phyloP scores from a whole-genome alignment of 1,140 invertebrate species.

The Drosophila persimilis region DNA sequence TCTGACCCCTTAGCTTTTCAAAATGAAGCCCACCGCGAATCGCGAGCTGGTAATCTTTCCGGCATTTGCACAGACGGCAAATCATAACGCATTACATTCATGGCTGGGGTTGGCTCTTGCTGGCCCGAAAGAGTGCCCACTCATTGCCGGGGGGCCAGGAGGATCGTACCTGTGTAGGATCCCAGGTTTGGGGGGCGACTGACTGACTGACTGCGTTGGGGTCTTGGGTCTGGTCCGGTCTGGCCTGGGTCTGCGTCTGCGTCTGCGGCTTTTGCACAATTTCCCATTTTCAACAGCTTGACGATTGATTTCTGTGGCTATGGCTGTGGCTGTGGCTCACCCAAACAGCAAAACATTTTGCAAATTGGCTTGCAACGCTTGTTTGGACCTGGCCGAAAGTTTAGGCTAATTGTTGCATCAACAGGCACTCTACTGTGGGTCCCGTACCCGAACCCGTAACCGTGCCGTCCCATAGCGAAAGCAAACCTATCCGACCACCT shows the following conservation, averaged over 20 bases:
- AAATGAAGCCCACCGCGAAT: slow-evolving; percentile 29
- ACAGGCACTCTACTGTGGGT: slow-evolving; percentile 41
- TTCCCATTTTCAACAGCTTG: slow-evolving; percentile 76
- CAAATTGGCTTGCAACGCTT: slow-evolving; percentile 65
- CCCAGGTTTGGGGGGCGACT: too few relatives aligned
- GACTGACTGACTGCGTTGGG: neutral
- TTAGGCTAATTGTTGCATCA: slow-evolving; percentile 75
- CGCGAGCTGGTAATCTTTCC: slow-evolving; percentile 68
- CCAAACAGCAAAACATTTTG: slow-evolving; percentile 38
- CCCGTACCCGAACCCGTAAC: too few relatives aligned
- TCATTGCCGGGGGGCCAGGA: slow-evolving; percentile 6
- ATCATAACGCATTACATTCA: slow-evolving; percentile 72
- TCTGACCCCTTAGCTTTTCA: slow-evolving; percentile 34
- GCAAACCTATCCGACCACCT: slow-evolving; percentile 71
- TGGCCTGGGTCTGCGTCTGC: slow-evolving; percentile 21
- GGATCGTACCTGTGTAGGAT: too few relatives aligned
- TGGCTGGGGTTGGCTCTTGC: slow-evolving; percentile 25
- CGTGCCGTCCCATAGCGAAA: slow-evolving; percentile 13
- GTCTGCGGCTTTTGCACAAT: slow-evolving; percentile 65
- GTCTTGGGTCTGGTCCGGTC: slow-evolving; percentile 30
- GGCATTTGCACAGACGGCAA: slow-evolving; percentile 61
- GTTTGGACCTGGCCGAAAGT: slow-evolving; percentile 68
- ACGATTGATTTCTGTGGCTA: slow-evolving; percentile 67
- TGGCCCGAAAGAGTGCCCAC: slow-evolving; percentile 27
- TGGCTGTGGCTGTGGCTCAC: slow-evolving; percentile 27